Evolutionary conservation across 2,797 vertebrate species (phyloP).

Genomic region (Epinephelus malabaricus): DNA sequence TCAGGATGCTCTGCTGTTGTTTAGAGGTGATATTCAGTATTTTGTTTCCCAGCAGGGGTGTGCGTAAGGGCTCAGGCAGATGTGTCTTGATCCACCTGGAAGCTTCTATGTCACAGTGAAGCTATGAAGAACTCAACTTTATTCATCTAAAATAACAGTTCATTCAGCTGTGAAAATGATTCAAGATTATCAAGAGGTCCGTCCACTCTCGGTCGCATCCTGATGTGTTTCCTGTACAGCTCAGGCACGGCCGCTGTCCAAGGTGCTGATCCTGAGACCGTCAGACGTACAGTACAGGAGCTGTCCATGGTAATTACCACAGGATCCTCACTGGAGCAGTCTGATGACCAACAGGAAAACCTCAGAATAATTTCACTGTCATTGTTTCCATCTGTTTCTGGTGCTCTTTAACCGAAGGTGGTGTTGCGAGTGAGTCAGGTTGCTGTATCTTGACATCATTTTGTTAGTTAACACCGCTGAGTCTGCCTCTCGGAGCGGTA

Average conservation of each 20-base stretch:
- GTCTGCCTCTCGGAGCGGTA: neutral
- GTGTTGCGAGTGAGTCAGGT: constrained; percentile 1
- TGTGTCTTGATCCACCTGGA: no score
- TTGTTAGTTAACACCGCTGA: neutral
- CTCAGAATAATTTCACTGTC: constrained; percentile 24
- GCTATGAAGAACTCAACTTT: no score
- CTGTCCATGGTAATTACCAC: constrained; percentile 24
- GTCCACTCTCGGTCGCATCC: neutral
- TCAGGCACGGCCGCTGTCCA: constrained; percentile 8
- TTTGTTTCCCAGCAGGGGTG: no score
- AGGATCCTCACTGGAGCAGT: constrained; percentile 12
- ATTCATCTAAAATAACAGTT: no score
- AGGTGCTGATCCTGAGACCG: constrained; percentile 26
- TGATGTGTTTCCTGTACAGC: neutral
- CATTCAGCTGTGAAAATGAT: no score
- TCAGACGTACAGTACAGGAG: neutral
- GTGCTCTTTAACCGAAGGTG: constrained; percentile 28
- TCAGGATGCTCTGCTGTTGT: no score
- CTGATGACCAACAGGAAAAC: constrained; percentile 28
- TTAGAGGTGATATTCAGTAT: no score
- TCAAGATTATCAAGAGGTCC: neutral
- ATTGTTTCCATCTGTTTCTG: constrained; percentile 48
- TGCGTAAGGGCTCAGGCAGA: no score
- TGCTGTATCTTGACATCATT: neutral
- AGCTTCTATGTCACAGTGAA: no score